These are phyloP conservation scores for Iphiclides podalirius DNA, from an alignment of 2,888 invertebrate genomes.

Conservation along the genomic window DNA sequence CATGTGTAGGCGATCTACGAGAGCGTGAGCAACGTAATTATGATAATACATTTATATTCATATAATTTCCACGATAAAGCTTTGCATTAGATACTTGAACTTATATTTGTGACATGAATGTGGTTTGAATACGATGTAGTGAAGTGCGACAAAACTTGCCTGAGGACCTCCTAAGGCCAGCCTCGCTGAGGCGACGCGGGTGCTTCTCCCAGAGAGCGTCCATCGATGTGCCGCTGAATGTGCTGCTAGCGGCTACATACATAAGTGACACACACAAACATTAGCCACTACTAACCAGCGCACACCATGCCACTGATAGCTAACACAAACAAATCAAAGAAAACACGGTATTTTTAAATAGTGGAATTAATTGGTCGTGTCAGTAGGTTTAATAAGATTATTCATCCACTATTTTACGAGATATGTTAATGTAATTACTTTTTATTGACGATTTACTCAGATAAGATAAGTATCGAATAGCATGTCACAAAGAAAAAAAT, in stretches of 20 bases:
- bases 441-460: background rate
- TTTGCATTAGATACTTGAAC: no score
- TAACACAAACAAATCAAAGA: slow-evolving; percentile 14
- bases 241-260: slow-evolving; percentile 76
- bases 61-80: slow-evolving; percentile 15
- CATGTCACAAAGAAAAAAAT: slow-evolving; percentile 6
- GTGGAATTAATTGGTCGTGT: slow-evolving; percentile 6
- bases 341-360: slow-evolving; percentile 1
- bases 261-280: slow-evolving; percentile 72
- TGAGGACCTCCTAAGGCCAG: slow-evolving; percentile 87
- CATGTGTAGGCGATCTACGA: slow-evolving; percentile 39
- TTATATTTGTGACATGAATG: slow-evolving; percentile 22
- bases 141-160: slow-evolving; percentile 73
- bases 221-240: slow-evolving; percentile 83
- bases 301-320: slow-evolving; percentile 39
- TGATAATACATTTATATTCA: slow-evolving; percentile 15
- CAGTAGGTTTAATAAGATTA: slow-evolving; percentile 13
- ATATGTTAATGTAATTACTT: background rate
- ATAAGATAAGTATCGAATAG: slow-evolving; percentile 5
- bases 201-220: slow-evolving; percentile 87
- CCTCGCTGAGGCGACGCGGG: slow-evolving; percentile 86
- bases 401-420: background rate
- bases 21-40: slow-evolving; percentile 19
- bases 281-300: slow-evolving; percentile 64
- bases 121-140: slow-evolving; percentile 28